phyloP scores from a whole-genome alignment of 2,888 invertebrate species.

The Lasius platythorax region DNA sequence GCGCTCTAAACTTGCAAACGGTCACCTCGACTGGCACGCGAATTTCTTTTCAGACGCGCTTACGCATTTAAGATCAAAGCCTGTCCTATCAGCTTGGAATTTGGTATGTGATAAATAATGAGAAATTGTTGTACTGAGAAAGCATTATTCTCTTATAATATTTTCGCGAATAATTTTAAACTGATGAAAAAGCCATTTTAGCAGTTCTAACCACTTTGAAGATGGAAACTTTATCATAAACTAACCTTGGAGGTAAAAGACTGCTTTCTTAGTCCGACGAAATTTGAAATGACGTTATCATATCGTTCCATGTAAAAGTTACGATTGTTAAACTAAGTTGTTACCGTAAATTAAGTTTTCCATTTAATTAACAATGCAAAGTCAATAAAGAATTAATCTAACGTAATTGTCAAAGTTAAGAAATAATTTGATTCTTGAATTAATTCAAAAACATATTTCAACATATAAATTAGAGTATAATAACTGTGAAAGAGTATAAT shows the following conservation, averaged over 20 bases:
- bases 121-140: background rate
- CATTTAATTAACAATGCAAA: slow-evolving; percentile 28
- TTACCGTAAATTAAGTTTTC: slow-evolving; percentile 1
- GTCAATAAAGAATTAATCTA: background rate
- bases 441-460: background rate
- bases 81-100: background rate
- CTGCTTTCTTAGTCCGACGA: background rate
- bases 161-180: background rate
- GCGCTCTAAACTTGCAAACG: slow-evolving; percentile 29
- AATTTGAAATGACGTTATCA: slow-evolving; percentile 26
- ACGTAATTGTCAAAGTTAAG: background rate
- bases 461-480: background rate
- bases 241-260: background rate
- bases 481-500: background rate
- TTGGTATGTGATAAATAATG: slow-evolving; percentile 8
- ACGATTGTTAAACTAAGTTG: slow-evolving; percentile 12
- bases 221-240: slow-evolving; percentile 10
- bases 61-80: slow-evolving; percentile 1
- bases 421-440: background rate
- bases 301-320: slow-evolving; percentile 16
- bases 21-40: slow-evolving; percentile 6
- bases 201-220: background rate
- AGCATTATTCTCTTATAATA: background rate
- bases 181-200: background rate
- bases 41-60: slow-evolving; percentile 15